Evolutionary conservation across 2,888 invertebrate species (phyloP), one percentile per base, ranked within the genome.

Genomic region (Odontomyia ornata): DNA sequence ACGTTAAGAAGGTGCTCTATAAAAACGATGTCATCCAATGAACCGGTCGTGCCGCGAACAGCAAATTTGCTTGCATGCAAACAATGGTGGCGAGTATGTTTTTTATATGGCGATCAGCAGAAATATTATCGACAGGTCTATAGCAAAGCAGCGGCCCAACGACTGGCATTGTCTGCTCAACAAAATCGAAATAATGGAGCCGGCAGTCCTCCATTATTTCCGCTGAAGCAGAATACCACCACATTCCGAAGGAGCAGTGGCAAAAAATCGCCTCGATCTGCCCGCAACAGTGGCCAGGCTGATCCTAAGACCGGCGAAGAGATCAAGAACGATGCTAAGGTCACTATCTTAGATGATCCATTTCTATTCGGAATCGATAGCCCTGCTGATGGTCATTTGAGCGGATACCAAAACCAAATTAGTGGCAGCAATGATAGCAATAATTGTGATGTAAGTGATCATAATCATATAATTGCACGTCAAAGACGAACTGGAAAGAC

Each of bases 21-120:
- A 85, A 83, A 46, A 81, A 84, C 80, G 83, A 83, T 86, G 84
- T 82, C 83, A 81, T 81, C 80, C 23, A 77, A 36, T 81, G 85
- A 85, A 83, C 85, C 87, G 81, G 83, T 84, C 82, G 84, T 86
- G 83, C 86, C 87, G 84, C 86, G 87, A 82, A 87, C 92, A 52
- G 92, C 92, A 79, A 93, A 93, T 87, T 92, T 93, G 84, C 87
- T 93, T 80, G 93, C 93, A 91, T 93, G 93, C 88, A 93, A 93
- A 86, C 93, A 94, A 89, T 95, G 95, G 95, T 95, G 95, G 95
- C 93, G 93, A 86, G 94, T 94, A 79, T 95, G 95, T 84, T 94
- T 94, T 91, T 92, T 95, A 90, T 92, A 94, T 84, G 95, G 94
- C 71, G 94, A 94, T 86, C 94, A 94, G 83, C 93, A 94, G 84